Base-by-base conservation (phyloP, 2,797 vertebrate genomes). In the Chaenodraco wilsoni region DNA sequence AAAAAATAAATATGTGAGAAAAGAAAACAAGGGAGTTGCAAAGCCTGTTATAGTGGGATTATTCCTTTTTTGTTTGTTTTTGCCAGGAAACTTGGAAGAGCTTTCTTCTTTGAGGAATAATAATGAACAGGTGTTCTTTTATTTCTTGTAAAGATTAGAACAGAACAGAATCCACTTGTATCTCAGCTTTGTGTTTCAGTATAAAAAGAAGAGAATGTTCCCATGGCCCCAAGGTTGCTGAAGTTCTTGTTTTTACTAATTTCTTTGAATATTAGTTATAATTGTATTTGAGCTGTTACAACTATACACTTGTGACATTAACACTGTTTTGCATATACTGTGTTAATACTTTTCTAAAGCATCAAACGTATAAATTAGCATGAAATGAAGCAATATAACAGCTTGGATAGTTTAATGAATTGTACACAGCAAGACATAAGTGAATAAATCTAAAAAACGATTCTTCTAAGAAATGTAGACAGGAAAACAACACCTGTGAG, bases 61-160 rank as follows among this genome's bases (percentile, higher is more conserved):
- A 76, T 72, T 3, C 16, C 45, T 9, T 37, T 37, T 37, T 37
- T 37, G 33, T 37, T 9, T 37, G 33, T 37, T 37, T 3, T 37
- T 3, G 11, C 31, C 43, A 51, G 33, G 13, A 71, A 73, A 65
- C 19, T 44, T 50, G 7, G 3, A 4, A 44, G 65, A 37, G 15
- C 14, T 14, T 44, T 79, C 19, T 57, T 56, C 65, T 84, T 88
- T 83, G 78, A 88, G 86, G 4, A 88, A 87, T 73, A 88, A 87
- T 73, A 78, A 77, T 87, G 31, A 74, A 80, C 55, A 65, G 7
- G 69, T 43, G n/a, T 41, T 21, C 60, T 74, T 76, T 74, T 19
- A 65, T 73, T 58, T 67, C 15, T 55, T 46, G 2, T 57, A 51
- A 21, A 57, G 8, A 54, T 71, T 54, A 74, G 69, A 58, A 82